Percentiles rank a stretch among this genome's conserved stretches.
Conservation (phyloP, 2,888 invertebrate genomes). For the Theristus sp. region DNA sequence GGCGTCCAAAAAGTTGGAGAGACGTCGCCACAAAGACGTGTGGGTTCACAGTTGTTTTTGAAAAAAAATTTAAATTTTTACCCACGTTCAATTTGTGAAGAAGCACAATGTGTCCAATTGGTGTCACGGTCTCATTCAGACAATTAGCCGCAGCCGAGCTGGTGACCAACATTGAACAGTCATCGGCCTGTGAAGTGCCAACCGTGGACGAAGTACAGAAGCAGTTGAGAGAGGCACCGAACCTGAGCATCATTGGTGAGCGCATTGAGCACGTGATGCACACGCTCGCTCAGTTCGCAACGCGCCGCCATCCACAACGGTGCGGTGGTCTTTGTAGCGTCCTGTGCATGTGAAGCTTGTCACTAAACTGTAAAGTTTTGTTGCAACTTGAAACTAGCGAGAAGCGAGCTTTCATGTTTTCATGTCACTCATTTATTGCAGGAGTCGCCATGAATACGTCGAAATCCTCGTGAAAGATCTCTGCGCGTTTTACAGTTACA, state of each 20-base stretch:
- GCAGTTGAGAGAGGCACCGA: slow-evolving; percentile 1
- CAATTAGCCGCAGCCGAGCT: slow-evolving; percentile 6
- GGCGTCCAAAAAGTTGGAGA: not conserved
- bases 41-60: too few relatives aligned
- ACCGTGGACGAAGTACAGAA: not conserved
- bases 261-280: slow-evolving; percentile 7
- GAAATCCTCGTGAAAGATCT: slow-evolving; percentile 60
- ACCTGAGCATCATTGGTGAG: slow-evolving; percentile 3
- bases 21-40: not conserved
- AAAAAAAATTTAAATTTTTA: too few relatives aligned
- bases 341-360: not conserved
- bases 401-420: too few relatives aligned
- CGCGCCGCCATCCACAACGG: slow-evolving; percentile 15
- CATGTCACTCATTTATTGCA: too few relatives aligned
- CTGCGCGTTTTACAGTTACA: slow-evolving; percentile 86
- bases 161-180: slow-evolving; percentile 3
- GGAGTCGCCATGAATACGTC: slow-evolving; percentile 60
- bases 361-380: too few relatives aligned
- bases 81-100: too few relatives aligned
- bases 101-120: too few relatives aligned
- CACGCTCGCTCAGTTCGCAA: slow-evolving; percentile 20
- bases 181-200: not conserved
- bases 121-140: too few relatives aligned
- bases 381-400: too few relatives aligned
- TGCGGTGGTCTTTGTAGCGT: not conserved